phyloP scores from a whole-genome alignment of 2,113 vertebrate genomes.

The Centrocercus urophasianus region DNA sequence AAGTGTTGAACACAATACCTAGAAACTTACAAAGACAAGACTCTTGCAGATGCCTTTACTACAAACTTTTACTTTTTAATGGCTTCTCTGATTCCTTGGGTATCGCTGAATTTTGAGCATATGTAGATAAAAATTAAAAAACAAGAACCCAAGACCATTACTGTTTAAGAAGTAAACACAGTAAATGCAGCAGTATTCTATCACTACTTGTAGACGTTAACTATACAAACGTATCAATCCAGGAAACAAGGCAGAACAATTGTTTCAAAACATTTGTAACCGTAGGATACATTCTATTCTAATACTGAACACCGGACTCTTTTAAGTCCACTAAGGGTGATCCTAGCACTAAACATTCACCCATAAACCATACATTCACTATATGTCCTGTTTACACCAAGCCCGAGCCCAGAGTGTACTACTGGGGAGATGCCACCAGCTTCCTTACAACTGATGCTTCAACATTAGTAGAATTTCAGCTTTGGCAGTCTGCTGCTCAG shows the following conservation, averaged over 20 bases:
- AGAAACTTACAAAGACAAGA: background rate
- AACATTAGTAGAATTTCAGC: background rate
- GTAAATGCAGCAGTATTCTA: background rate
- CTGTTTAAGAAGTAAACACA: background rate
- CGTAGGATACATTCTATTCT: background rate
- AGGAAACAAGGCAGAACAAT: background rate
- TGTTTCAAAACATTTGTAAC: background rate
- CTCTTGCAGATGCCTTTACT: background rate
- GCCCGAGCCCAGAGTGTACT: background rate
- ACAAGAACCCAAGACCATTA: background rate
- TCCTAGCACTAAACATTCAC: background rate
- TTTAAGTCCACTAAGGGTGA: background rate
- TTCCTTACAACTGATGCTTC: background rate
- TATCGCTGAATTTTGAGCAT: background rate
- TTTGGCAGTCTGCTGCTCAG: background rate
- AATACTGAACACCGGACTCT: accelerated
- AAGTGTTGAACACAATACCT: background rate
- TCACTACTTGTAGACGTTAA: background rate
- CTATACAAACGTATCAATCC: background rate
- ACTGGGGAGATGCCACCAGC: background rate
- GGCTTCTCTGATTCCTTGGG: background rate
- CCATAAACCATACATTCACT: background rate
- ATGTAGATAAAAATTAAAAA: background rate
- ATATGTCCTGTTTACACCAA: background rate
- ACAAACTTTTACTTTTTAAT: background rate